Percentiles rank a stretch among this genome's conserved stretches.
phyloP scores from a whole-genome alignment of 2,113 vertebrate genomes.

The Glareola pratincola region DNA sequence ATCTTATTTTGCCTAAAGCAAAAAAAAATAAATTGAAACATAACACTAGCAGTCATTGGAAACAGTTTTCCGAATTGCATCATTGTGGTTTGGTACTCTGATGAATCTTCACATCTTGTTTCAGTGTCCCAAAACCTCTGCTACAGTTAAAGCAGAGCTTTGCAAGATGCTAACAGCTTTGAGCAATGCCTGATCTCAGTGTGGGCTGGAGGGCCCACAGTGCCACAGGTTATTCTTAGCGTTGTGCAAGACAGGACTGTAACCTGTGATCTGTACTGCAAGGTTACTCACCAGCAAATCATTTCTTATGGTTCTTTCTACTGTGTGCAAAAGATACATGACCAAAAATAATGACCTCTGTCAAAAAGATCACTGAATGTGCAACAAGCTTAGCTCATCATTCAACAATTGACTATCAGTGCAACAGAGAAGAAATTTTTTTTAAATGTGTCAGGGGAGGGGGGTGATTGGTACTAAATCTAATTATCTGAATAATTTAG shows the following conservation, averaged over 20 bases:
- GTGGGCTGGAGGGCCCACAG: background rate
- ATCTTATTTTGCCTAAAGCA: background rate
- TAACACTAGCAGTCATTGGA: background rate
- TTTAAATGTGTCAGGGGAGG: background rate
- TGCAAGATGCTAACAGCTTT: background rate
- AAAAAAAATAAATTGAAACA: background rate
- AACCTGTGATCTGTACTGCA: background rate
- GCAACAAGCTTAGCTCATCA: background rate
- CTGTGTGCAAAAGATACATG: background rate
- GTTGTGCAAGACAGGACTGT: background rate
- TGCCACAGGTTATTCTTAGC: background rate
- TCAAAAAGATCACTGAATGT: background rate
- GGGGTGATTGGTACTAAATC: background rate
- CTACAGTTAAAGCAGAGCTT: background rate
- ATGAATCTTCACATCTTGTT: background rate
- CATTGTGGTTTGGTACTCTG: background rate
- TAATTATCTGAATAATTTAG: background rate
- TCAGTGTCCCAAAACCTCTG: background rate
- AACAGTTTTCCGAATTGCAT: background rate
- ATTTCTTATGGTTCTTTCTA: background rate
- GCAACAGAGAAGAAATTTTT: background rate
- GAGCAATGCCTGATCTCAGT: background rate
- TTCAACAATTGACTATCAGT: background rate
- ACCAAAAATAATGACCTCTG: background rate
- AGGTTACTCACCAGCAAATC: background rate